Conservation (phyloP, 92 coral and sea anemone genomes). For the Paramuricea clavata region DNA sequence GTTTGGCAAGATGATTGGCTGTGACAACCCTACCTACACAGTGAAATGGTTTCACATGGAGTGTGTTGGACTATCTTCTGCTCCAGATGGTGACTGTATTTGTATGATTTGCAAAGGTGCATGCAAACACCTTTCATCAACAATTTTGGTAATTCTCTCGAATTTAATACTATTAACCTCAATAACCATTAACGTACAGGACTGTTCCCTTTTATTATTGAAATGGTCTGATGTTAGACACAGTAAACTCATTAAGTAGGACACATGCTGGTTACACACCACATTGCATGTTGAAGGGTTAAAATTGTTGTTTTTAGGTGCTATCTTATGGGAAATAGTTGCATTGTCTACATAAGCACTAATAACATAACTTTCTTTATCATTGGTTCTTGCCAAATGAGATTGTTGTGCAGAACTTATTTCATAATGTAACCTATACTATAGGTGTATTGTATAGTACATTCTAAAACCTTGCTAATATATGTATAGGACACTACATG, state of each 20-base stretch:
- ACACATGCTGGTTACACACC: neutral
- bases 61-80: neutral
- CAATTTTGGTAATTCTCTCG: neutral
- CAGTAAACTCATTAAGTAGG: neutral
- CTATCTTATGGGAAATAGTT: neutral
- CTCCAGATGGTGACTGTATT: neutral
- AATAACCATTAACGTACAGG: neutral
- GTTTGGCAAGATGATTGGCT: slow-evolving; percentile 39
- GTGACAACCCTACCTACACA: neutral
- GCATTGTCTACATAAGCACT: neutral
- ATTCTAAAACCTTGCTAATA: no score
- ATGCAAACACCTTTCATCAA: no score
- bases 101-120: neutral
- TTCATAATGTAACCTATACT: no score
- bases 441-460: no score
- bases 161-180: neutral
- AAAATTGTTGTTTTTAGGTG: neutral
- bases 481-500: no score
- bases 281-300: neutral
- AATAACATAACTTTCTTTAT: no score
- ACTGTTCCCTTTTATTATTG: neutral
- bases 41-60: neutral
- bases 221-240: neutral
- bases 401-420: no score
- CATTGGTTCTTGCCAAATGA: no score